Base-by-base conservation (phyloP, 2,113 vertebrate species). In the Odobenus rosmarus region DNA sequence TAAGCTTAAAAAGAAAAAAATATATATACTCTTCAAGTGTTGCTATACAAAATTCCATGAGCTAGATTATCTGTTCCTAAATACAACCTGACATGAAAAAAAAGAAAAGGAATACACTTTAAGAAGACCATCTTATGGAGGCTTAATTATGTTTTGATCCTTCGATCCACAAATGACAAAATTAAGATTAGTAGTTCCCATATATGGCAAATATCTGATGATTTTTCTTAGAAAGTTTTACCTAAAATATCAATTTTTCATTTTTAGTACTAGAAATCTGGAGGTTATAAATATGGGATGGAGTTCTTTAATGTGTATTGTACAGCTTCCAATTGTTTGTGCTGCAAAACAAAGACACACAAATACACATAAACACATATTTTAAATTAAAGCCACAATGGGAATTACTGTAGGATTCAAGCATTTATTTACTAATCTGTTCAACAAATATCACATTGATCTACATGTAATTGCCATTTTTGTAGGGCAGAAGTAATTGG, bases 381-480 rank as follows among this genome's bases (percentile, higher is more conserved):
- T 71, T 79, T 80, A 92, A 95, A 92, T 74, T 82, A 88, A 94
- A 91, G 9, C 61, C 39, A 74, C 7, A n/a, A 64, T 76, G 21
- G 5, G 3, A 89, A 76, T 82, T 87, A 83, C 36, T 92, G 23
- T 69, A 90, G 23, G 23, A 77, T 77, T 55, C 9, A 94, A 85
- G 61, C 31, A 5, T 84, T 51, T 93, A 76, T 69, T 89, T 64
- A 71, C 39, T 49, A 42, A n/a, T 49, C 19, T 69, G 14, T 71
- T 93, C 7, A 90, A 82, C 23, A 93, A 88, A 64, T 71, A 69
- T 49, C 36, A 86, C 23, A 23, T 72, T 95, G 33, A 72, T 39
- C 57, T 39, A 95, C 26, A 72, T 72, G 46, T 59, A 96, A 82
- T 1, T 83, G 28, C n/a, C 15, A 42, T 49, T 79, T 94, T 62